phyloP scores from a whole-genome alignment of 2,888 invertebrate genomes.

The Megastigmus dorsalis region DNA sequence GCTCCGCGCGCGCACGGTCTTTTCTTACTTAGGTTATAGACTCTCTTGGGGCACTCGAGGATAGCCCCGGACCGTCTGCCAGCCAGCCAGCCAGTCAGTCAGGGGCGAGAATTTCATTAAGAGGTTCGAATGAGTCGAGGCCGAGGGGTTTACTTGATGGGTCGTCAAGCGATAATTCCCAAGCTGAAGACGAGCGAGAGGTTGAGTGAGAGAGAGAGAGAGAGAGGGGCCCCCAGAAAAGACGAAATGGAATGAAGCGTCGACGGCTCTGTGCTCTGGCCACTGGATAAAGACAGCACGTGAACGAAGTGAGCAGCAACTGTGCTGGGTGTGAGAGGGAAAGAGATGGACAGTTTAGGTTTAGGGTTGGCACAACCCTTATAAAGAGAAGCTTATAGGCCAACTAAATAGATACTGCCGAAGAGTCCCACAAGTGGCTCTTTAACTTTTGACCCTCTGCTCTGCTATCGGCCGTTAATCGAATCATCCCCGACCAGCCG shows the following conservation, averaged over 20 bases:
- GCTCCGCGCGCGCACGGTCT: slow-evolving; percentile 39
- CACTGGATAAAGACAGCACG: slow-evolving; percentile 17
- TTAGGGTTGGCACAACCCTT: slow-evolving; percentile 62
- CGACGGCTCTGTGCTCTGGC: slow-evolving; percentile 7
- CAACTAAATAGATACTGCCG: slow-evolving; percentile 74
- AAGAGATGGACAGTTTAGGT: slow-evolving; percentile 57
- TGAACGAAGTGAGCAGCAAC: slow-evolving; percentile 1
- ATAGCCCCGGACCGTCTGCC: slow-evolving; percentile 67
- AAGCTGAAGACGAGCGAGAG: slow-evolving; percentile 59
- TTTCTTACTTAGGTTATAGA: slow-evolving; percentile 46
- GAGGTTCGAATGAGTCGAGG: slow-evolving; percentile 73
- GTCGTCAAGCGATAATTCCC: slow-evolving; percentile 75
- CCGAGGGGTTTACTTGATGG: slow-evolving; percentile 72
- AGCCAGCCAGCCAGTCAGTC: slow-evolving; percentile 65
- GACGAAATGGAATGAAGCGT: slow-evolving; percentile 30
- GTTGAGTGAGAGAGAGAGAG: slow-evolving; percentile 53
- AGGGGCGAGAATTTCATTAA: slow-evolving; percentile 75
- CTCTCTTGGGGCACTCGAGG: slow-evolving; percentile 65
- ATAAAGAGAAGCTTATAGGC: slow-evolving; percentile 74
- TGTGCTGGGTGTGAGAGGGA: slow-evolving; percentile 12
- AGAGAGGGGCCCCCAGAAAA: slow-evolving; percentile 13
- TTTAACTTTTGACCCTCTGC: slow-evolving; percentile 74
- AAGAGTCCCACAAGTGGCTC: slow-evolving; percentile 74
- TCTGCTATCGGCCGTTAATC: slow-evolving; percentile 71
- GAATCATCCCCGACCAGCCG: slow-evolving; percentile 66